Conservation (phyloP, 2,888 invertebrate species). For the Orthonychiurus folsomi region DNA sequence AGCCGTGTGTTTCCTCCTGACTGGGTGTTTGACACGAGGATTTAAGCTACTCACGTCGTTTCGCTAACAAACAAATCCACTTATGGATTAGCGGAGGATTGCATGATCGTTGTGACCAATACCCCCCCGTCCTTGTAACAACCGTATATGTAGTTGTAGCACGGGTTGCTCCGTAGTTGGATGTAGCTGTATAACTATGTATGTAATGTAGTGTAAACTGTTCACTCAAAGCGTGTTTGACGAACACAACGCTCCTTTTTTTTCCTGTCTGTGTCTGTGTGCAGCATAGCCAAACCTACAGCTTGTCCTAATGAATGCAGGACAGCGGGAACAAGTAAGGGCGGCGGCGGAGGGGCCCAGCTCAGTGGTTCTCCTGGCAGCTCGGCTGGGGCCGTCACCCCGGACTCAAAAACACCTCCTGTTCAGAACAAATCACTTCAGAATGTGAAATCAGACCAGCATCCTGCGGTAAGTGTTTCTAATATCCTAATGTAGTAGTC, state of each 20-base stretch:
- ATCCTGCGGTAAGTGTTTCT: constrained; percentile 58
- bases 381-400: constrained; percentile 42
- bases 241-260: not conserved
- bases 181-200: too few species aligned
- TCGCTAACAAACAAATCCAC: not conserved
- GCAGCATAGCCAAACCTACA: constrained; percentile 5
- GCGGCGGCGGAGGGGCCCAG: constrained; percentile 48
- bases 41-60: constrained; percentile 3
- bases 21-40: too few species aligned
- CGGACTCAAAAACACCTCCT: constrained; percentile 48
- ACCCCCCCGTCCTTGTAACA: too few species aligned
- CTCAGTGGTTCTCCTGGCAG: constrained; percentile 42
- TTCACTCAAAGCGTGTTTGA: not conserved
- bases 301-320: constrained; percentile 40
- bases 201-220: not conserved
- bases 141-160: too few species aligned
- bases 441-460: constrained; percentile 62
- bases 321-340: constrained; percentile 46
- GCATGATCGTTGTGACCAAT: too few species aligned
- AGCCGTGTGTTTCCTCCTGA: too few species aligned
- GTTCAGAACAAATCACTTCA: constrained; percentile 65
- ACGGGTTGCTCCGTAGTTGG: too few species aligned
- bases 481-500: too few species aligned
- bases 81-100: not conserved
- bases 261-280: not conserved